A percentile compares a stretch with the other conserved stretches of the same genome.
These are phyloP conservation scores for Alaudala cheleensis DNA, from an alignment of 2,113 vertebrate genomes.

Conservation along the genomic window DNA sequence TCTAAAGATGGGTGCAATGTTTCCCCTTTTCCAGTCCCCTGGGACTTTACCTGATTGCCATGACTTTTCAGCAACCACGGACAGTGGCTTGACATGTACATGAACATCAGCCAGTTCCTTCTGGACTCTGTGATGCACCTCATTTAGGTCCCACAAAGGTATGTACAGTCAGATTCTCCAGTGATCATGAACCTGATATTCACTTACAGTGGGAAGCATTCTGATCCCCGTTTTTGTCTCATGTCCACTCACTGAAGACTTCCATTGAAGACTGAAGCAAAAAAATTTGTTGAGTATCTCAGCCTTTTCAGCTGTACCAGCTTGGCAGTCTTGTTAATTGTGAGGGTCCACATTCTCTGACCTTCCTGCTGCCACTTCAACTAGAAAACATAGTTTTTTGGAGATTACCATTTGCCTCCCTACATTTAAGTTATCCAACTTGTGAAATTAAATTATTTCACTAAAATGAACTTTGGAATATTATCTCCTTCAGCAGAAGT, in stretches of 20 bases:
- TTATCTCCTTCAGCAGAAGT: neutral
- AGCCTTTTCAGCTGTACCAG: neutral
- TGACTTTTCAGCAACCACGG: fast-evolving
- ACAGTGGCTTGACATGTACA: neutral
- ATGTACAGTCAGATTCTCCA: neutral
- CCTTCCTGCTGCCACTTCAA: neutral
- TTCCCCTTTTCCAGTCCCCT: neutral
- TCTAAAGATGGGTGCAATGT: neutral
- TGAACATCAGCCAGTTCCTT: neutral
- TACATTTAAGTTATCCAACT: neutral
- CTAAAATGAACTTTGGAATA: neutral
- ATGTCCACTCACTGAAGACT: neutral
- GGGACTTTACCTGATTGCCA: neutral
- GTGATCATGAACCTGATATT: neutral
- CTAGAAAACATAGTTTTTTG: neutral
- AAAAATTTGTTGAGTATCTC: neutral
- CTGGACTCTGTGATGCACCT: neutral
- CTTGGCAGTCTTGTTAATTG: neutral
- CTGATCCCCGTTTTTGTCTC: neutral
- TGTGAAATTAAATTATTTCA: neutral
- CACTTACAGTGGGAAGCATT: neutral
- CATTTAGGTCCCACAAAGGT: neutral
- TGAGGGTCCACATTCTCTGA: neutral
- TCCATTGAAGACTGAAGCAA: neutral
- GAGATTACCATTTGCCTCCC: neutral